Conservation (phyloP, 2,797 vertebrate genomes). For the Adrianichthys oophorus region DNA sequence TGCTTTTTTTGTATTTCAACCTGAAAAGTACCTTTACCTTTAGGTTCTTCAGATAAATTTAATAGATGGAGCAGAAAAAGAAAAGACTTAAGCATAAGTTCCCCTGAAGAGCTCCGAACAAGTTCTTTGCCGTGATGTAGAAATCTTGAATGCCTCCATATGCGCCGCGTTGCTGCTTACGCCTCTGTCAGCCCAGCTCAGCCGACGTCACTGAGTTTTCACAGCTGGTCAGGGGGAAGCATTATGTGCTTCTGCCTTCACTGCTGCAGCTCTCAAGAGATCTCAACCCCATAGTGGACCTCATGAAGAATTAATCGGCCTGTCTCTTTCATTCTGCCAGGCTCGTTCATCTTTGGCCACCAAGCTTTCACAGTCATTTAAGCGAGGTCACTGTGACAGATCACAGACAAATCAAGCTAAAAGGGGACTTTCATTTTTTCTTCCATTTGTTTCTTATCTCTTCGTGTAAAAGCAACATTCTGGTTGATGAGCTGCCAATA, state of each 20-base stretch:
- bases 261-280: slow-evolving; percentile 53
- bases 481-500: slow-evolving; percentile 31
- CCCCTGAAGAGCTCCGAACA: not conserved
- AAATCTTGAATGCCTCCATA: slow-evolving; percentile 2
- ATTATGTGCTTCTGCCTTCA: slow-evolving; percentile 38
- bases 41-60: not conserved
- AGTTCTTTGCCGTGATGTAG: slow-evolving; percentile 1
- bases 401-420: slow-evolving; percentile 45
- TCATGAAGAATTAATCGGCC: slow-evolving; percentile 72
- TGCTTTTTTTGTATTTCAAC: not conserved
- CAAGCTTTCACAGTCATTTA: slow-evolving; percentile 49
- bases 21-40: not conserved
- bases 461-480: slow-evolving; percentile 22
- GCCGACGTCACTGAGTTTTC: slow-evolving; percentile 42
- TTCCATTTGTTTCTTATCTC: slow-evolving; percentile 26
- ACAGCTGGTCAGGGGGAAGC: slow-evolving; percentile 45
- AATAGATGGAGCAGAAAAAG: not conserved
- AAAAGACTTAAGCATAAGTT: slow-evolving; percentile 7
- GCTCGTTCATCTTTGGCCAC: slow-evolving; percentile 51
- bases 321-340: slow-evolving; percentile 52
- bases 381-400: slow-evolving; percentile 42
- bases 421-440: slow-evolving; percentile 22
- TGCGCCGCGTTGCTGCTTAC: slow-evolving; percentile 11
- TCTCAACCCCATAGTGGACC: slow-evolving; percentile 55
- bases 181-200: slow-evolving; percentile 20